These are phyloP conservation scores for Xiphophorus maculatus DNA, from an alignment of 2,113 vertebrate species.

Conservation along the genomic window DNA sequence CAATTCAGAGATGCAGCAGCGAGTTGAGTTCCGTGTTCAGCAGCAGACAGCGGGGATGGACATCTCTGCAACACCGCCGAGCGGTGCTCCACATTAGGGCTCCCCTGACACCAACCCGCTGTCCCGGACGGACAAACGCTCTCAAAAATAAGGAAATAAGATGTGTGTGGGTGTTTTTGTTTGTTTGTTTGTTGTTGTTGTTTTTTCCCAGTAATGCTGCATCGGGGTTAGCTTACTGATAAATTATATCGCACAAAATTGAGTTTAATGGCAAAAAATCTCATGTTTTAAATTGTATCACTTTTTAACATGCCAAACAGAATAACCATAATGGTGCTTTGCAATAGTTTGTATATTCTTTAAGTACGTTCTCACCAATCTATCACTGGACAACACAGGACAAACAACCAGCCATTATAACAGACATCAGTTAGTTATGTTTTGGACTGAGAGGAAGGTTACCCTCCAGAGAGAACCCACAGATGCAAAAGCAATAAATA, in stretches of 20 bases:
- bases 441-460: too few species aligned
- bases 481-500: too few species aligned
- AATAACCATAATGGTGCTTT: background rate
- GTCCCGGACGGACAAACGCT: background rate
- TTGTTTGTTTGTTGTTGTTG: too few species aligned
- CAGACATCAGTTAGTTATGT: too few species aligned
- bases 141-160: background rate
- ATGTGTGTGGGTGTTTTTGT: background rate
- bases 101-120: background rate
- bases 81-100: background rate
- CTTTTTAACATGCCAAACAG: background rate
- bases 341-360: background rate
- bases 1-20: constrained; percentile 36
- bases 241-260: background rate
- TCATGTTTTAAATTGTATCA: background rate
- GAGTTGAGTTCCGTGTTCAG: constrained; percentile 62
- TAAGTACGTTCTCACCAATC: background rate
- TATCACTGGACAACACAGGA: too few species aligned
- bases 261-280: background rate
- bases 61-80: constrained; percentile 11
- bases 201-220: background rate
- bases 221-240: background rate
- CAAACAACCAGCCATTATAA: too few species aligned
- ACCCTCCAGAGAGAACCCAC: too few species aligned
- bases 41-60: constrained; percentile 26